Evolutionary conservation across 2,888 invertebrate genomes (phyloP).

Genomic region (Plebejus melissa): DNA sequence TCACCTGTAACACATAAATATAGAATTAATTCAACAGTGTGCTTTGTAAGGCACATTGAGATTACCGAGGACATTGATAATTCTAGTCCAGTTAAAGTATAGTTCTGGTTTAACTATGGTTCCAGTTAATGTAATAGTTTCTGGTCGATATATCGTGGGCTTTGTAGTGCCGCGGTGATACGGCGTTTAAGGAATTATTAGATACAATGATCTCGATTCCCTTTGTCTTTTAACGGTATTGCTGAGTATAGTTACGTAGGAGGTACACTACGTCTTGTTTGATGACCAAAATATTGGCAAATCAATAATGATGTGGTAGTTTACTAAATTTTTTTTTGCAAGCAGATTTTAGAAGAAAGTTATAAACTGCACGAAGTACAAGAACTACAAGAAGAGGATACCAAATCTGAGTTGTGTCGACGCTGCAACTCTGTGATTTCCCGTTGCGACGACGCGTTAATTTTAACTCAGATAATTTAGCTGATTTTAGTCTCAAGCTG

Average conservation of each 20-base stretch:
- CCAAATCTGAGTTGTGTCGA: no score
- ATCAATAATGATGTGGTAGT: no score
- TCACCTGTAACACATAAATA: constrained; percentile 31
- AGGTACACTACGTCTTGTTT: neutral
- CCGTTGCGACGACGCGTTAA: no score
- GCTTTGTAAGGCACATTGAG: neutral
- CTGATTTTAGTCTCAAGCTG: no score
- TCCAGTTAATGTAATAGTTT: neutral
- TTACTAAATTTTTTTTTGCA: no score
- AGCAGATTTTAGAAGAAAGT: no score
- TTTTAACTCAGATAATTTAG: no score
- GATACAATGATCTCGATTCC: constrained; percentile 4
- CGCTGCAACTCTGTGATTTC: no score
- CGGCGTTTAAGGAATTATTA: constrained; percentile 4
- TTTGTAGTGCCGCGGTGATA: constrained; percentile 15
- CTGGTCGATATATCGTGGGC: neutral
- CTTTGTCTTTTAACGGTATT: constrained; percentile 5
- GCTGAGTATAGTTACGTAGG: neutral
- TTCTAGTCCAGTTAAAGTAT: neutral
- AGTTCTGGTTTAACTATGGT: neutral
- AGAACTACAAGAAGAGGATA: no score
- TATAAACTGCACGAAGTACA: no score
- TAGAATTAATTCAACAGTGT: constrained; percentile 31
- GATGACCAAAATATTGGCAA: neutral
- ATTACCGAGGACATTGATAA: neutral